Base-by-base conservation (phyloP, 2,888 invertebrate species). In the Apeira syringaria region DNA sequence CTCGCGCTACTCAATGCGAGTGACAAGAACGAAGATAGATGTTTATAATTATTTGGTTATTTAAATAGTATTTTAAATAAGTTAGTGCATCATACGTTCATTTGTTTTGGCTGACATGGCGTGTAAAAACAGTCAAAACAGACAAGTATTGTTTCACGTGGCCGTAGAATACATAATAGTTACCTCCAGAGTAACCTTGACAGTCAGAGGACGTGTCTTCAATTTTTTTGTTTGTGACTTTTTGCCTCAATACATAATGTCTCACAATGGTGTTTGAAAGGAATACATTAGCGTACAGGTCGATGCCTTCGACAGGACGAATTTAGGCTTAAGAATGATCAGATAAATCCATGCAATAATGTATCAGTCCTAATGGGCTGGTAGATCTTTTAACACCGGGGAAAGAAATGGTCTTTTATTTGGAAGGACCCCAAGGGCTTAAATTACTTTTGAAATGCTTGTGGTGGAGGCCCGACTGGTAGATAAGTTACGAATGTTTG, bases 231-330 rank as follows among this genome's bases (percentile, higher is more conserved):
- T 60, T 60, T 57, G 46, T 62, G 50, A 65, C 67, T 83, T 86
- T 84, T 85, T 85, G 76, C 68, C 64, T 68, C 69, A 63, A 77
- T 74, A 78, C 69, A 77, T 80, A 76, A 74, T 75, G 77, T 76
- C 73, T 78, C 69, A 77, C 75, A 81, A 78, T 78, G 38, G 34
- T 31, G 68, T 74, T 80, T 84, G 76, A 76, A 84, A 80, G 75
- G 83, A 82, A 86, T 83, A 84, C 61, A 84, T 84, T 83, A 79
- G 61, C 63, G 53, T 33, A 36, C 58, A 68, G 82, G 83, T 81
- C 83, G 70, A 70, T 72, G 75, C 56, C 76, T 66, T 50, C 47
- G 34, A 47, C 42, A 52, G 55, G 24, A 43, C 43, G 31, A 39
- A 34, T 50, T 53, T 55, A 50, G 56, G 55, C 51, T 57, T 61